Base-by-base conservation (phyloP, 2,888 invertebrate genomes). In the Punctoribates punctum region DNA sequence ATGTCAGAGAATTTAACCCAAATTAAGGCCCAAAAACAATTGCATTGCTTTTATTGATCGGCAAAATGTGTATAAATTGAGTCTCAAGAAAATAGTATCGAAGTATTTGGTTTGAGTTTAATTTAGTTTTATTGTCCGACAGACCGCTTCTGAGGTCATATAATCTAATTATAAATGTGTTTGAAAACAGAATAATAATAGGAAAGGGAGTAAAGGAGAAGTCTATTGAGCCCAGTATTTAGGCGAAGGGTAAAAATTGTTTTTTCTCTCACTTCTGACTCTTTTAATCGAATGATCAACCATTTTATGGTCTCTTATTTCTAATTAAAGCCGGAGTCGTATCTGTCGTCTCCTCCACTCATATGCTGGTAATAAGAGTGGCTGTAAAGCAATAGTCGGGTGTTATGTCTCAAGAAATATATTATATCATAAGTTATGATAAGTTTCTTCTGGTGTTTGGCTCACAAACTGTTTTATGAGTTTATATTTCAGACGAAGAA, bases 241-340 rank as follows among this genome's bases (percentile, higher is more conserved):
- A 5, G 34, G 34, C 34, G 34, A 34, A 27, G 27, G 27, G 27
- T 27, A 29, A 60, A 27, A 25, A 60, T 8, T 57, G 6, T 3
- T 23, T 57, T 57, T 57, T 57, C 3, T 57, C 57, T 57, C 17
- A 57, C 11, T 5, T n/a, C n/a, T 34, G 3, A 23, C n/a, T 25
- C 3, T 60, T 60, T 60, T 60, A 60, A 60, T 60, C 60, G 25
- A 27, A 60, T 67, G 67, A 67, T 67, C 38, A 38, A 38, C 67
- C 34, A 67, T 67, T 67, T 67, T 67, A 67, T 67, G 67, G 67
- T n/a, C 67, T 67, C 67, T 67, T 67, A 67, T 67, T 67, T 38
- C 38, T 67, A 67, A 67, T 67, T 67, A 67, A 67, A 60, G 60
- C 60, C 17, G 9, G 25, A 60, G 25, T 20, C 25, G 25, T n/a